phyloP scores from a whole-genome alignment of 2,113 vertebrate species.

The Progne subis region DNA sequence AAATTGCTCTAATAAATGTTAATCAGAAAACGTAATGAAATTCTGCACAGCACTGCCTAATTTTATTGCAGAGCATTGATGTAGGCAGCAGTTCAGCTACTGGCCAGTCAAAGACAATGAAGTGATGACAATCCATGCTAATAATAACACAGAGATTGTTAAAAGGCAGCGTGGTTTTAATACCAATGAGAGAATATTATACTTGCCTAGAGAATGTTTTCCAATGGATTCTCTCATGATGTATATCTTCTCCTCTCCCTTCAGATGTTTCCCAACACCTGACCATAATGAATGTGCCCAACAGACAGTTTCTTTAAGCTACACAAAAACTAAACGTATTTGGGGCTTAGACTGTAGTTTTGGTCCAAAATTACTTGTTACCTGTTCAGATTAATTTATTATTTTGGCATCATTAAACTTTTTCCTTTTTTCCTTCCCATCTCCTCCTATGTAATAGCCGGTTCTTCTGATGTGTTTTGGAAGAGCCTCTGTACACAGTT shows the following conservation, averaged over 20 bases:
- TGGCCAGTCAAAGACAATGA: not conserved
- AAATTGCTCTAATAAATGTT: conserved; percentile 18
- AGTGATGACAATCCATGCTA: not conserved
- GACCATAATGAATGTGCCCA: not conserved
- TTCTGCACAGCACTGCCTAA: not conserved
- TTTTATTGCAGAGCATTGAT: conserved; percentile 4
- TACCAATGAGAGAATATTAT: not conserved
- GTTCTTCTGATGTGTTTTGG: not conserved
- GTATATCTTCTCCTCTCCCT: not conserved
- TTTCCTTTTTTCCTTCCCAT: not conserved
- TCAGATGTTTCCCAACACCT: not conserved
- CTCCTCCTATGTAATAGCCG: not conserved
- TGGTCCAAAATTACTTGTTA: not conserved
- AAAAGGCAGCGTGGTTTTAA: not conserved
- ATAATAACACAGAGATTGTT: not conserved
- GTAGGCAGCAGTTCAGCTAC: not conserved
- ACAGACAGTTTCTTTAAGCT: not conserved
- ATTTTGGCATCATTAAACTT: not conserved
- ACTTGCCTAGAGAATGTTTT: not conserved
- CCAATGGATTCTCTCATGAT: not conserved
- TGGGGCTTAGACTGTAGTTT: not conserved
- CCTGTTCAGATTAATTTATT: not conserved
- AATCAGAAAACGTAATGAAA: conserved; percentile 32
- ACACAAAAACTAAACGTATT: not conserved
- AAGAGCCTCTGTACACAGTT: not conserved